Percentiles rank a stretch among this genome's conserved stretches.
phyloP scores from a whole-genome alignment of 1,140 invertebrate genomes.

The Asobara japonica region DNA sequence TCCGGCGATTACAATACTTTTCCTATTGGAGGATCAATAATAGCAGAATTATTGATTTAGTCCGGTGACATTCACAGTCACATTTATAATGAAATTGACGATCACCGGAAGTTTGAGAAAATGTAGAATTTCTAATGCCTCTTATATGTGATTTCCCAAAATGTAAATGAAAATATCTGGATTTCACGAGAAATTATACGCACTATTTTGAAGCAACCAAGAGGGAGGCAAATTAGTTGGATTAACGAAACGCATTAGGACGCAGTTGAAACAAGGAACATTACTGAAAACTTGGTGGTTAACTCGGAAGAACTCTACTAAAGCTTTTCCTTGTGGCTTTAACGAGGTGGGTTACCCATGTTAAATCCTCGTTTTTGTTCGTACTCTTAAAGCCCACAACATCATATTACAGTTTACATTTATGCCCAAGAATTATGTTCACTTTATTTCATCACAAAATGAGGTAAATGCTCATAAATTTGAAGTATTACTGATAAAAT shows the following conservation, averaged over 20 bases:
- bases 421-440: not conserved
- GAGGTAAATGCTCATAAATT: not conserved
- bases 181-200: not conserved
- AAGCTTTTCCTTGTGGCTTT: conserved; percentile 19
- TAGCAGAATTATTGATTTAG: too few species aligned
- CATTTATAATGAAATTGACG: too few species aligned
- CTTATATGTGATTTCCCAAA: not conserved
- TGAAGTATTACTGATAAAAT: not conserved
- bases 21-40: too few species aligned
- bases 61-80: too few species aligned
- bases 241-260: conserved; percentile 49
- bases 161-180: not conserved
- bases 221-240: not conserved
- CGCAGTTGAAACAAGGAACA: conserved; percentile 57
- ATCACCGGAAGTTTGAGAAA: too few species aligned
- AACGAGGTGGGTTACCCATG: conserved; percentile 8
- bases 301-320: conserved; percentile 39
- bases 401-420: conserved; percentile 1
- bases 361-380: conserved; percentile 26
- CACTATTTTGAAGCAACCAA: not conserved
- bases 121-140: too few species aligned
- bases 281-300: conserved; percentile 63
- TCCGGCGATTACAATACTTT: too few species aligned
- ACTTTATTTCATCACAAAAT: not conserved
- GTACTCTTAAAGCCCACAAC: not conserved